Percentiles rank a stretch among this genome's conserved stretches.
phyloP scores from a whole-genome alignment of 92 coral and sea anemone species.

The Parazoanthus atlanticus region DNA sequence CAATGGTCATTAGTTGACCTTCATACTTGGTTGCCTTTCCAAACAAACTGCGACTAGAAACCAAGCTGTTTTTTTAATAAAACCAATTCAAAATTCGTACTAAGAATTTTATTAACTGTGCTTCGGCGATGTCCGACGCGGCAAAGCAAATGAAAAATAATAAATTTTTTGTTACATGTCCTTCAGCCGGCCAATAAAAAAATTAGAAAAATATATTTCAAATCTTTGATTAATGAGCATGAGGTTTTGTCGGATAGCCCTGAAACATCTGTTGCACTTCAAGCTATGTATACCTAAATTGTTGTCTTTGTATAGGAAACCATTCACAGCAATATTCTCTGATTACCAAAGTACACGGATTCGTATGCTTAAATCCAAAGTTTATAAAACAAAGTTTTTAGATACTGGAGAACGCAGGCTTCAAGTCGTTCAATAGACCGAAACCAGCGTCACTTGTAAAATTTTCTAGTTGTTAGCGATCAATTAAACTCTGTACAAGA shows the following conservation, averaged over 20 bases:
- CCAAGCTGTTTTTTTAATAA: conserved; percentile 24
- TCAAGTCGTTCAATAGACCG: background rate
- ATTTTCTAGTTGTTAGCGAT: background rate
- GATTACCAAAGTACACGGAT: background rate
- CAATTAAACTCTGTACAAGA: background rate
- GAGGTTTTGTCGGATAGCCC: background rate
- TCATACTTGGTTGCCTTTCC: background rate
- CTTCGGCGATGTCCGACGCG: background rate
- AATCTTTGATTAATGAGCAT: background rate
- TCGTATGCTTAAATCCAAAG: background rate
- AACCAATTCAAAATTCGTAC: background rate
- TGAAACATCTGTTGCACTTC: background rate
- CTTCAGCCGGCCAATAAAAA: too few relatives aligned
- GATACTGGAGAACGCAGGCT: background rate
- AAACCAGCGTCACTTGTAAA: background rate
- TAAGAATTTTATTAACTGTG: background rate
- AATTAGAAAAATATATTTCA: too few relatives aligned
- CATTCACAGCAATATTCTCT: background rate
- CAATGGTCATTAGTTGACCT: background rate
- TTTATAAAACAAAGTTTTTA: background rate
- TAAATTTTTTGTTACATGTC: background rate
- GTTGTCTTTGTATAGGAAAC: background rate
- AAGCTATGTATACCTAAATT: background rate
- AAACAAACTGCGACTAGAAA: conserved; percentile 3
- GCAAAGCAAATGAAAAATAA: background rate